Evolutionary conservation across 2,888 invertebrate species (phyloP), one percentile per base, ranked within the genome.

Genomic region (Eristalis pertinax): DNA sequence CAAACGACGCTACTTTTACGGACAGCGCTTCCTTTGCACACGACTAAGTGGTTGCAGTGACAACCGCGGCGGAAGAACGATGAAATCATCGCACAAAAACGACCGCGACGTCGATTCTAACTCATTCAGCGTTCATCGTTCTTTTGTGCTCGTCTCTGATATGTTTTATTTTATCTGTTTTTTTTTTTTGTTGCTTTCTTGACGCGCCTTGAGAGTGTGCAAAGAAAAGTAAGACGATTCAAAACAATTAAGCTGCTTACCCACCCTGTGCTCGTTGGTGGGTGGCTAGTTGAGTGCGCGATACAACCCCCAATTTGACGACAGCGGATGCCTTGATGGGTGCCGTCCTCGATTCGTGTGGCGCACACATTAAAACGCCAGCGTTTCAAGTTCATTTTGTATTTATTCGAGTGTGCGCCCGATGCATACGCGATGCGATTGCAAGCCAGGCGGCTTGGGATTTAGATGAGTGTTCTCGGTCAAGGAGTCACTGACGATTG

Each of bases 391-490:
- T 80, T 74, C 67, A 62, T 24, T 64, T 73, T 29, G 29, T 8
- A 63, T 32, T 68, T 74, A 35, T 74, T 58, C 72, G 38, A 68
- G 43, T 68, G 63, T 63, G 11, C n/a, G 50, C 73, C 50, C 73
- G 60, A 58, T 60, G 62, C 79, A 80, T 80, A 50, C 50, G 50
- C 50, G 67, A 80, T 80, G 73, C 43, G 69, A 72, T 72, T 38
- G 24, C 13, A 80, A 67, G 29, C 68, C 68, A 38, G 58, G 38
- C 56, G 50, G 68, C n/a, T 62, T 80, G 67, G 68, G 35, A 56
- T 50, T 68, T 80, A 58, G 67, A 22, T 60, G 68, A 50, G 1
- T 19, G 62, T 73, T 50, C 50, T 50, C 73, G 67, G 73, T 79
- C 80, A 80, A 50, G 50, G 50, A 50, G 50, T 19, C 19, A 19